These are phyloP conservation scores for Cosmia trapezina DNA, from an alignment of 2,888 invertebrate genomes.

Conservation along the genomic window DNA sequence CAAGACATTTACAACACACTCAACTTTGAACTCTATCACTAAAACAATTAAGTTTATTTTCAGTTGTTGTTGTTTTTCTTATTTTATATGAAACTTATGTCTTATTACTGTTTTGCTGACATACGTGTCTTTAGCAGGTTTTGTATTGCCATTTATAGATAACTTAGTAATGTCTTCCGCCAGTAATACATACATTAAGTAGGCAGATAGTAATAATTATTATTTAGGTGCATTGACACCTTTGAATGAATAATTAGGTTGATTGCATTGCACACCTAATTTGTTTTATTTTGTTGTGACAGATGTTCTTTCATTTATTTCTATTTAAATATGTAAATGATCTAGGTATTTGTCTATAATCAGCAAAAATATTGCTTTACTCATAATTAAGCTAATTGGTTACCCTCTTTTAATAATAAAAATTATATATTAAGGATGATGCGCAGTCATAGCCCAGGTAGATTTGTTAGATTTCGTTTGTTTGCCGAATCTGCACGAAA, in stretches of 20 bases:
- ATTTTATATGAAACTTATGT: constrained; percentile 27
- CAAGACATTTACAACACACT: constrained; percentile 12
- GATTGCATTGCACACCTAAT: not conserved
- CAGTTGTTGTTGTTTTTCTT: not conserved
- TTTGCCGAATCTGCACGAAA: too few relatives aligned
- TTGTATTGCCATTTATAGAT: constrained; percentile 38
- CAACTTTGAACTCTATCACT: constrained; percentile 38
- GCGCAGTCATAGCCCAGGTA: too few relatives aligned
- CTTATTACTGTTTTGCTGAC: constrained; percentile 13
- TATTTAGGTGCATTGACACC: constrained; percentile 35
- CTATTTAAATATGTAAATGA: not conserved
- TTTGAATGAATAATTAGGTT: constrained; percentile 12
- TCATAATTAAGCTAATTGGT: not conserved
- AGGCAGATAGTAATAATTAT: constrained; percentile 7
- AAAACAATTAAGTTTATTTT: not conserved
- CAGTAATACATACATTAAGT: not conserved
- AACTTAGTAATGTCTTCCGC: constrained; percentile 6
- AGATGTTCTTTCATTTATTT: constrained; percentile 18
- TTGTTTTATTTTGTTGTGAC: constrained; percentile 2
- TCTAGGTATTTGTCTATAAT: constrained; percentile 7
- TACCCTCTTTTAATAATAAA: too few relatives aligned
- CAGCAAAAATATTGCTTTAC: not conserved
- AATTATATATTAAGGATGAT: too few relatives aligned
- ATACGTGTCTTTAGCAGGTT: constrained; percentile 20
- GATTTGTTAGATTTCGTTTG: too few relatives aligned